Base-by-base conservation (phyloP, 92 coral and sea anemone genomes). In the Palythoa caribaeorum region DNA sequence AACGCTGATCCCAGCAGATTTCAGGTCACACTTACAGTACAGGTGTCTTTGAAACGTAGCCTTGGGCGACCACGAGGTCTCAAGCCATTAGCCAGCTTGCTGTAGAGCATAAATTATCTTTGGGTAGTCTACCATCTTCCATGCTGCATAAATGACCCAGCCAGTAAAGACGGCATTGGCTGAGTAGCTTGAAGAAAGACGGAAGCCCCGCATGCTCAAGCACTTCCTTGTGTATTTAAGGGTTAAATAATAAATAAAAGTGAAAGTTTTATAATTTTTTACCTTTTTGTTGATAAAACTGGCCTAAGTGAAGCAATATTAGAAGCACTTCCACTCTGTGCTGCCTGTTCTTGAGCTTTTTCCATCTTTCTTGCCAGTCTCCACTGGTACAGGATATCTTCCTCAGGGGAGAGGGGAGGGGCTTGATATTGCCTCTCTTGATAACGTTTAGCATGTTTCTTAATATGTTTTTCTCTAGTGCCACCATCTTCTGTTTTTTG, bases 361-460 rank as follows among this genome's bases (percentile, higher is more conserved):
- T 97, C 99, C 96, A 95, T 93, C 84, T 94, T 94, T 51, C 97
- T 91, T 75, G 98, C 92, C 78, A 97, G 89, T 51, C 99, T 92
- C 99, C 99, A 97, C 89, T 97, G 98, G 87, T 97, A 97, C 51
- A 97, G 90, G 68, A 97, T 97, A 79, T 97, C 99, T 36, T 97
- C 98, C 90, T 97, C 99, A 53, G 96, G 98, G 76, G 92, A 85
- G 40, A 87, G 94, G 90, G 92, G 92, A 20, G 90, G 90, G 35
- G 90, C 89, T 57, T 79, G 76, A 28, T 79, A 86, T 65, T 50
- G 90, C 80, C 74, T 89, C 37, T 35, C 81, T 47, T 19, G 79
- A 38, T 76, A 47, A n/a, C 3, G 54, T 73, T 78, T 78, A 9
- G 89, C 68, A 28, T 63, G 79, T 47, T 87, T 85, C 62, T 85